Conservation (phyloP, 2,888 invertebrate genomes). For the Eupeodes latifasciatus region DNA sequence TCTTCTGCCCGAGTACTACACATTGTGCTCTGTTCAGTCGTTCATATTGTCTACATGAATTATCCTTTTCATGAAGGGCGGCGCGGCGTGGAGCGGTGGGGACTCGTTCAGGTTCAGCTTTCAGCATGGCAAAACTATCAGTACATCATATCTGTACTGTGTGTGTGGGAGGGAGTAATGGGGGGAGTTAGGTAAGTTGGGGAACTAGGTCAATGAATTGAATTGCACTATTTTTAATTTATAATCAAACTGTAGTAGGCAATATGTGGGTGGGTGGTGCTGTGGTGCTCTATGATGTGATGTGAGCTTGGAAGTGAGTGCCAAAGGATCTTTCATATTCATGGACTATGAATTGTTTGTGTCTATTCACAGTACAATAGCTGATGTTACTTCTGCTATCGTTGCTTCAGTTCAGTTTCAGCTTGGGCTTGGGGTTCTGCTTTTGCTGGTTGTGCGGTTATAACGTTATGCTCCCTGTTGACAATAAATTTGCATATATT, state of each 20-base stretch:
- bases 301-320: conserved; percentile 43
- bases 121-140: conserved; percentile 20
- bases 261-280: conserved; percentile 50
- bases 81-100: too few relatives aligned
- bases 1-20: conserved; percentile 26
- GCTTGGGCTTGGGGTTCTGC: conserved; percentile 15
- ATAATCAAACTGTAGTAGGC: conserved; percentile 70
- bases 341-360: conserved; percentile 53
- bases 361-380: conserved; percentile 42
- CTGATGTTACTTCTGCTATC: background rate
- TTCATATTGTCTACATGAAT: conserved; percentile 50
- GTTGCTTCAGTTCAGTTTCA: too few relatives aligned
- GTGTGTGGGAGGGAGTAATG: conserved; percentile 20
- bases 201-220: conserved; percentile 75
- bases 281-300: too few relatives aligned
- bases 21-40: conserved; percentile 11
- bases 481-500: conserved; percentile 76
- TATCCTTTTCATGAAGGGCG: conserved; percentile 39
- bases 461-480: conserved; percentile 73
- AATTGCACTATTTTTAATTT: conserved; percentile 77
- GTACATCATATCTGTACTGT: conserved; percentile 47
- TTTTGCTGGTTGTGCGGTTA: conserved; percentile 55
- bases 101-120: conserved; percentile 30
- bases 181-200: conserved; percentile 19
- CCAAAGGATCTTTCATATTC: conserved; percentile 61